phyloP scores from a whole-genome alignment of 2,797 vertebrate species.

The Miichthys miiuy region DNA sequence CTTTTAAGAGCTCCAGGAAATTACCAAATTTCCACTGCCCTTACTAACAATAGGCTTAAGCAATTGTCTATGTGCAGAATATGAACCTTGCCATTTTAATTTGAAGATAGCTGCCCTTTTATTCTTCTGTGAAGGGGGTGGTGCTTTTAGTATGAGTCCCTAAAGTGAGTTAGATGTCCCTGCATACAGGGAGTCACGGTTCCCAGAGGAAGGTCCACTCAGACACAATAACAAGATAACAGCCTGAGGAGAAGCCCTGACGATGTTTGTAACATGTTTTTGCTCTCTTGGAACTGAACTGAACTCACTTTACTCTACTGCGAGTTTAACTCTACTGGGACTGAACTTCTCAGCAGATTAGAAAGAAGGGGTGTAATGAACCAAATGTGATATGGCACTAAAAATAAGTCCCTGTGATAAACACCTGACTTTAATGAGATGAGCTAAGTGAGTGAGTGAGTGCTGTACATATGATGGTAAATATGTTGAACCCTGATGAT shows the following conservation, averaged over 20 bases:
- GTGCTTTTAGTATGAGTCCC: constrained; percentile 52
- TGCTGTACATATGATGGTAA: background rate
- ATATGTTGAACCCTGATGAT: background rate
- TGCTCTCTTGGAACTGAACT: constrained; percentile 45
- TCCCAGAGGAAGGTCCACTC: constrained; percentile 63
- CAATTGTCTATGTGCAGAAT: constrained; percentile 20
- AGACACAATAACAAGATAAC: constrained; percentile 81
- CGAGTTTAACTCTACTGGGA: constrained; percentile 43
- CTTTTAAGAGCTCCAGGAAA: constrained; percentile 38
- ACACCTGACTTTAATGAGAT: background rate
- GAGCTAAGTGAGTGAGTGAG: background rate
- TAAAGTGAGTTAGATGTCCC: constrained; percentile 65
- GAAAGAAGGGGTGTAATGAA: constrained; percentile 32
- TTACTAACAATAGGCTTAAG: constrained; percentile 15
- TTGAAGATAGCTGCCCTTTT: constrained; percentile 60
- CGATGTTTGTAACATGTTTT: constrained; percentile 74
- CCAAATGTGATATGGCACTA: constrained; percentile 2
- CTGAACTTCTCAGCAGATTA: constrained; percentile 27
- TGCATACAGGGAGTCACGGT: constrained; percentile 25
- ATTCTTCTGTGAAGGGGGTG: constrained; percentile 62
- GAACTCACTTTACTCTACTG: constrained; percentile 15
- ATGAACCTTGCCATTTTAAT: constrained; percentile 55
- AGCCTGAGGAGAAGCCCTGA: constrained; percentile 68
- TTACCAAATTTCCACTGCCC: constrained; percentile 2
- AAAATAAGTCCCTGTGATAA: background rate